A percentile compares a stretch with the other conserved stretches of the same genome.
Conservation (phyloP, 1,140 invertebrate genomes). For the Piezodorus guildinii region DNA sequence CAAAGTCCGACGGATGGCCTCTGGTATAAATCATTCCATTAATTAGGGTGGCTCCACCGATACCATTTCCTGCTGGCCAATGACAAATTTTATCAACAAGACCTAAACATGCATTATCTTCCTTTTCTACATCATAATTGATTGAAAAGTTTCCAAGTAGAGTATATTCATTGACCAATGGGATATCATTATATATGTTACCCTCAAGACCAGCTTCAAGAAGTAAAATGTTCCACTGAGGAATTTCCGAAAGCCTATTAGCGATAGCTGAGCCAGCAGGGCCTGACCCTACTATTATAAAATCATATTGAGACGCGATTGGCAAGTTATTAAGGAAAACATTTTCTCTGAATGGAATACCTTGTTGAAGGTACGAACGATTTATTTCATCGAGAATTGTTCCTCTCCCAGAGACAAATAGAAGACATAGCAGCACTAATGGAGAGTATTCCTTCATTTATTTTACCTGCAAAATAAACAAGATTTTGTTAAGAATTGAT, state of each 20-base stretch:
- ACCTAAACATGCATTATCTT: constrained; percentile 45
- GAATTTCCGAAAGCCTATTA: constrained; percentile 52
- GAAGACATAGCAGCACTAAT: no score
- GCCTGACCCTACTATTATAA: constrained; percentile 53
- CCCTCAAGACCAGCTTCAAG: constrained; percentile 54
- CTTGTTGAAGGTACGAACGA: no score
- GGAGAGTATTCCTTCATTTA: no score
- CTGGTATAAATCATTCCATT: constrained; percentile 56
- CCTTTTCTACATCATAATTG: constrained; percentile 56
- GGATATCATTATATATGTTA: constrained; percentile 41
- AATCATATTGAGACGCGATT: constrained; percentile 51
- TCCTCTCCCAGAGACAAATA: no score
- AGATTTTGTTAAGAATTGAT: no score
- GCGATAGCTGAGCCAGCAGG: constrained; percentile 59
- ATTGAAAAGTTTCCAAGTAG: constrained; percentile 39
- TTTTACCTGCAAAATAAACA: no score
- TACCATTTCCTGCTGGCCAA: constrained; percentile 30
- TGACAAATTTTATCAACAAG: constrained; percentile 58
- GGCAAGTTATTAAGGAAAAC: constrained; percentile 23
- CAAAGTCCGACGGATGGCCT: constrained; percentile 49
- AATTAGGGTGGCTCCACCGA: constrained; percentile 47
- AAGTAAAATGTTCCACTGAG: constrained; percentile 48
- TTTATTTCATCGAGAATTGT: no score
- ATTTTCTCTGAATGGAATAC: no score
- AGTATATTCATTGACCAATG: constrained; percentile 43